These are phyloP conservation scores for Grus americana DNA, from an alignment of 2,113 vertebrate species.

Conservation along the genomic window DNA sequence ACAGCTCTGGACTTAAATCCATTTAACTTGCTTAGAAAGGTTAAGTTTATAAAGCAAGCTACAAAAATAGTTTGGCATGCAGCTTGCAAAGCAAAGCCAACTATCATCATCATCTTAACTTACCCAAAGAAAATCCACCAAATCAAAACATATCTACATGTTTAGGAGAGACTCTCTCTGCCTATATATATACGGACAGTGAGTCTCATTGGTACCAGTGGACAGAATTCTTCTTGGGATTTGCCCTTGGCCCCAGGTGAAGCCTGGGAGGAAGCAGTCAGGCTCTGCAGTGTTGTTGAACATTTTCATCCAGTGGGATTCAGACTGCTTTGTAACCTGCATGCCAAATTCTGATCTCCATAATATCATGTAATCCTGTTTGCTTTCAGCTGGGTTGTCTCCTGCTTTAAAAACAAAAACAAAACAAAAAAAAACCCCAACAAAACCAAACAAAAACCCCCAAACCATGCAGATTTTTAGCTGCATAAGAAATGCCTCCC, in stretches of 20 bases:
- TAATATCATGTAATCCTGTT: background rate
- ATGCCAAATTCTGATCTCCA: background rate
- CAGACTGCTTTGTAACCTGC: background rate
- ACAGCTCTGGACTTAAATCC: background rate
- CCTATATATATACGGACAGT: background rate
- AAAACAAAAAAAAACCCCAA: background rate
- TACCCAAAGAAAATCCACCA: background rate
- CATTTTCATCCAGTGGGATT: background rate
- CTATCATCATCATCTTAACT: background rate
- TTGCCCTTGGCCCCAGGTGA: background rate
- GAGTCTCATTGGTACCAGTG: accelerated
- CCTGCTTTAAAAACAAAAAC: background rate
- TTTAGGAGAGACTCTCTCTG: no score
- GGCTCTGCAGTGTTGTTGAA: background rate
- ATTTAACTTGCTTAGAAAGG: background rate
- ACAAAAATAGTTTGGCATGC: background rate
- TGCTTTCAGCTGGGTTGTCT: background rate
- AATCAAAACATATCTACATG: background rate
- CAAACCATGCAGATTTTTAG: background rate
- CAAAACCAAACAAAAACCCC: no score
- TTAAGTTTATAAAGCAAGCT: background rate
- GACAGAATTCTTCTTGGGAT: background rate
- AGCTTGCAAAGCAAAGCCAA: background rate
- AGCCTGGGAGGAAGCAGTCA: background rate
- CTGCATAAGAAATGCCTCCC: background rate